phyloP scores from a whole-genome alignment of 2,113 vertebrate genomes.

The Oreotrochilus melanogaster region DNA sequence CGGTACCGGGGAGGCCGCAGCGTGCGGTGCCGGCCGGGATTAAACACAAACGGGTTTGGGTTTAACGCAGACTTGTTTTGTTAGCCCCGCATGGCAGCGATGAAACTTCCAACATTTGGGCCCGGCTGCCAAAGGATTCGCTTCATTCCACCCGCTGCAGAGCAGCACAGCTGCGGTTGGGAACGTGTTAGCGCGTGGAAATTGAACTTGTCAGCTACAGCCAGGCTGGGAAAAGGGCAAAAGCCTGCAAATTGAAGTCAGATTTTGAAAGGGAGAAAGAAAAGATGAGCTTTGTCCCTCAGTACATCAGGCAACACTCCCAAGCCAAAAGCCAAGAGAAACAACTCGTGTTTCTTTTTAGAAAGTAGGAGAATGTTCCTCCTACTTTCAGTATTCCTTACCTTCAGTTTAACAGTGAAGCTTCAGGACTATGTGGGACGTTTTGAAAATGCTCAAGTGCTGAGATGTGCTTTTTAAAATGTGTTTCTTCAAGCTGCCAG shows the following conservation, averaged over 20 bases:
- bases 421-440: background rate
- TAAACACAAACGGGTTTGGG: background rate
- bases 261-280: background rate
- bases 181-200: background rate
- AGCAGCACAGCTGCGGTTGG: background rate
- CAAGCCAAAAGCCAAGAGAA: background rate
- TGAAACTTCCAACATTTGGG: too few species aligned
- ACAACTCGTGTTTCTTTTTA: background rate
- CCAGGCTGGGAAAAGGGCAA: background rate
- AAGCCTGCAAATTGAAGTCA: rapidly evolving
- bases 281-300: background rate
- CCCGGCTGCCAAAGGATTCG: background rate
- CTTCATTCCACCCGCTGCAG: rapidly evolving
- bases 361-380: background rate
- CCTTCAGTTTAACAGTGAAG: background rate
- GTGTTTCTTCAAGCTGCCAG: background rate
- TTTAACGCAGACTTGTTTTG: rapidly evolving
- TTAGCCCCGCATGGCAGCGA: background rate
- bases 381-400: background rate
- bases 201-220: background rate
- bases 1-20: background rate
- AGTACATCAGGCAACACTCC: too few species aligned
- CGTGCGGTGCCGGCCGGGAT: rapidly evolving
- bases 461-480: rapidly evolving
- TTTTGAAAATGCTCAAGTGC: background rate